Evolutionary conservation across 2,113 vertebrate species (phyloP).

Genomic region (Nerophis ophidion): DNA sequence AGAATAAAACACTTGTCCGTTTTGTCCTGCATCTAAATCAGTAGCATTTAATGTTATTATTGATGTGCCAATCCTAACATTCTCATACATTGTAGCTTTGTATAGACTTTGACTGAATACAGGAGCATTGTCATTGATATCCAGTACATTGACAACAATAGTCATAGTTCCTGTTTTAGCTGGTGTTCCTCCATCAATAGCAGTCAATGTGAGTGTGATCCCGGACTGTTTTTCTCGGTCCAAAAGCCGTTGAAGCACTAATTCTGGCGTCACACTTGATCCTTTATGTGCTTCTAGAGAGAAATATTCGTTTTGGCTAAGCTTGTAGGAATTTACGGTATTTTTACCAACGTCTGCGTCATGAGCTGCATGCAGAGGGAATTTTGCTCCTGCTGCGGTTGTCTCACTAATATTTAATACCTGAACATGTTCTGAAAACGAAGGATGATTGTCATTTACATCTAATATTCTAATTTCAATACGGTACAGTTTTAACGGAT

Average conservation of each 20-base stretch:
- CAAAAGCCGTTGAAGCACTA: slow-evolving; percentile 66
- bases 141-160: slow-evolving; percentile 73
- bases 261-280: slow-evolving; percentile 53
- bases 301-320: slow-evolving; percentile 61
- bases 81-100: slow-evolving; percentile 53
- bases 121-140: slow-evolving; percentile 80
- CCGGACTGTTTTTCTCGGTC: slow-evolving; percentile 77
- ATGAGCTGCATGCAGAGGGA: slow-evolving; percentile 41
- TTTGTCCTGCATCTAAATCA: slow-evolving; percentile 68
- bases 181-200: slow-evolving; percentile 79
- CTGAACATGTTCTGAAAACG: slow-evolving; percentile 17
- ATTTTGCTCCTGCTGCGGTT: slow-evolving; percentile 44
- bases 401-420: slow-evolving; percentile 14
- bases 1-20: slow-evolving; percentile 25
- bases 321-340: slow-evolving; percentile 48
- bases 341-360: slow-evolving; percentile 67
- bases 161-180: slow-evolving; percentile 65
- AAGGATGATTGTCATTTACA: slow-evolving; percentile 57
- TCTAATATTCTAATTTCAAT: slow-evolving; percentile 57
- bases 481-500: slow-evolving; percentile 51
- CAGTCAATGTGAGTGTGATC: slow-evolving; percentile 73
- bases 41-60: slow-evolving; percentile 77
- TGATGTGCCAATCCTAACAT: slow-evolving; percentile 22
- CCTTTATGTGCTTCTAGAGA: slow-evolving; percentile 53
- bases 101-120: slow-evolving; percentile 70